Evolutionary conservation across 2,888 invertebrate genomes (phyloP), one percentile per base, ranked within the genome.

Genomic region (Aphidoletes aphidimyza): DNA sequence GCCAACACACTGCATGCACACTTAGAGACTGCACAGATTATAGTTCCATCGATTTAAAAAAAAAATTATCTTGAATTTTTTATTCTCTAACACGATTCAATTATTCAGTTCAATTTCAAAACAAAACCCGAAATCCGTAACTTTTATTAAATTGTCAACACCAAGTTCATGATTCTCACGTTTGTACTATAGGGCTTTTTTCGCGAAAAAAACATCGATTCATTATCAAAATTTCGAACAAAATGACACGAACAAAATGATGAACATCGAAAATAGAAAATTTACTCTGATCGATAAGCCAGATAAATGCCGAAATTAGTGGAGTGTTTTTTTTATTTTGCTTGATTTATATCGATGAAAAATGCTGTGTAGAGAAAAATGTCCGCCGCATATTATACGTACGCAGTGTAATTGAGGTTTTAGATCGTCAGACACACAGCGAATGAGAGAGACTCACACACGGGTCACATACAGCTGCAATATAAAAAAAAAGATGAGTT

Each of bases 331-430:
- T n/a, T n/a, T n/a, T n/a, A n/a, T n/a, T n/a, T n/a, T n/a, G n/a
- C n/a, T n/a, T n/a, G 54, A 54, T 54, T 54, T 54, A 26, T 22
- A 54, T 30, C 30, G 69, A 69, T 37, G 81, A 81, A 81, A 81
- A 37, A 37, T 81, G 37, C 19, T 81, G 36, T 81, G n/a, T n/a
- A 81, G 81, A 37, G 37, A 37, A 81, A 81, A 81, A 81, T 81
- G 81, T 81, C 81, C 37, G 81, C 81, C 81, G 81, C 81, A 81
- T 81, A 37, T 81, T 81, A 81, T 81, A 81, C 81, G 37, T 37
- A 81, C 81, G 81, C 81, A 81, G 69, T 69, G 69, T 69, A 69
- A 81, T 81, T 81, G 81, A 81, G 37, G 81, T 81, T 81, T 81
- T 81, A 37, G 37, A 69, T 69, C 69, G 69, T 54, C 54, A 54